Evolutionary conservation across 2,888 invertebrate genomes (phyloP).

Genomic region (Xanthorhoe designata): DNA sequence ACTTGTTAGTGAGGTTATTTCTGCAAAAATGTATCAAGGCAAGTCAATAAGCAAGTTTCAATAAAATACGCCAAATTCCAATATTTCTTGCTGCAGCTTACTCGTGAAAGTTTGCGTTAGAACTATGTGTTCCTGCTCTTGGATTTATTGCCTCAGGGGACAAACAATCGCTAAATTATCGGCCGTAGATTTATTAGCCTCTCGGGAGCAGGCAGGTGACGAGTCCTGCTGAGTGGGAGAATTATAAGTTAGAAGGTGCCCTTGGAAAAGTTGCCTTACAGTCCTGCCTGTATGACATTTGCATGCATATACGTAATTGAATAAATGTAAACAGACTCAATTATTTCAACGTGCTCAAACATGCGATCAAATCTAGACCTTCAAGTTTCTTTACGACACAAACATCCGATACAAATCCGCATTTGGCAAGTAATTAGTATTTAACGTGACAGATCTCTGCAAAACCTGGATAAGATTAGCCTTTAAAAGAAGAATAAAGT

Average conservation of each 20-base stretch:
- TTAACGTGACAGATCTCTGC: too few species aligned
- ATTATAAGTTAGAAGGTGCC: constrained; percentile 34
- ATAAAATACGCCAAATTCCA: neutral
- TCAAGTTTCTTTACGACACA: too few species aligned
- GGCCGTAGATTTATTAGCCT: constrained; percentile 63
- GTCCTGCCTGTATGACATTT: neutral
- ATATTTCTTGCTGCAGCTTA: neutral
- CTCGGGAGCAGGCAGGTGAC: constrained; percentile 57
- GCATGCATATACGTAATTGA: neutral
- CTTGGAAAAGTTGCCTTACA: neutral
- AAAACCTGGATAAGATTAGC: too few species aligned
- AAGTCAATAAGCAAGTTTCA: neutral
- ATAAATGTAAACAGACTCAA: too few species aligned
- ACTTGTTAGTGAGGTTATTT: too few species aligned
- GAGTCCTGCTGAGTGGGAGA: constrained; percentile 48
- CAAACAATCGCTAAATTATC: constrained; percentile 75
- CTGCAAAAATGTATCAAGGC: neutral
- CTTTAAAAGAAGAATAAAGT: too few species aligned
- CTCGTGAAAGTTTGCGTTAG: neutral
- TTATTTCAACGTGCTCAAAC: too few species aligned
- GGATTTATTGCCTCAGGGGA: constrained; percentile 51
- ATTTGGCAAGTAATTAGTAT: too few species aligned
- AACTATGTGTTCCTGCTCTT: constrained; percentile 33
- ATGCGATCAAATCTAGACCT: too few species aligned
- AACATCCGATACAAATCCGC: too few species aligned